A percentile compares a stretch with the other conserved stretches of the same genome.
phyloP scores from a whole-genome alignment of 2,888 invertebrate genomes.

The Bombylius discolor region DNA sequence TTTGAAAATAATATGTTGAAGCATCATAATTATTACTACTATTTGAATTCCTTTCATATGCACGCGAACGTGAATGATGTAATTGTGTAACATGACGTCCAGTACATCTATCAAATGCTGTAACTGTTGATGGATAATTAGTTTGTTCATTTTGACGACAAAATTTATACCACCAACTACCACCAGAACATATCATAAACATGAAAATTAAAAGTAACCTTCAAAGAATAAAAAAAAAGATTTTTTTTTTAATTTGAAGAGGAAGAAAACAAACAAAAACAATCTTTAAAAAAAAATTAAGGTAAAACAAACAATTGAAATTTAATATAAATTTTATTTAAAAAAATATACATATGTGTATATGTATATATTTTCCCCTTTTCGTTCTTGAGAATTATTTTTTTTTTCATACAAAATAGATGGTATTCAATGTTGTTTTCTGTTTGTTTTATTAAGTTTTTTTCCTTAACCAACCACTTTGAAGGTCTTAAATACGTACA shows the following conservation, averaged over 20 bases:
- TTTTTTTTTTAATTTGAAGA: neutral
- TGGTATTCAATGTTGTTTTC: no score
- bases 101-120: conserved; percentile 2
- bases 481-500: no score
- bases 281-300: no score
- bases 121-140: conserved; percentile 11
- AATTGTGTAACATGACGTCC: conserved; percentile 7
- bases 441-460: no score
- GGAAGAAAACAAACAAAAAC: no score
- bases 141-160: conserved; percentile 34
- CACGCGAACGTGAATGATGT: conserved; percentile 5
- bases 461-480: no score
- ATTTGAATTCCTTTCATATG: conserved; percentile 1
- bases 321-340: no score
- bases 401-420: no score
- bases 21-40: neutral
- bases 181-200: conserved; percentile 41
- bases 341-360: no score
- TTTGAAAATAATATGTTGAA: conserved; percentile 22
- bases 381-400: no score
- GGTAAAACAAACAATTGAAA: no score
- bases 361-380: no score
- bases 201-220: conserved; percentile 42
- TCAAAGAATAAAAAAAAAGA: conserved; percentile 3
- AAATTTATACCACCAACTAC: conserved; percentile 43